Base-by-base conservation (phyloP, 2,797 vertebrate genomes). In the Macroramphosus scolopax region DNA sequence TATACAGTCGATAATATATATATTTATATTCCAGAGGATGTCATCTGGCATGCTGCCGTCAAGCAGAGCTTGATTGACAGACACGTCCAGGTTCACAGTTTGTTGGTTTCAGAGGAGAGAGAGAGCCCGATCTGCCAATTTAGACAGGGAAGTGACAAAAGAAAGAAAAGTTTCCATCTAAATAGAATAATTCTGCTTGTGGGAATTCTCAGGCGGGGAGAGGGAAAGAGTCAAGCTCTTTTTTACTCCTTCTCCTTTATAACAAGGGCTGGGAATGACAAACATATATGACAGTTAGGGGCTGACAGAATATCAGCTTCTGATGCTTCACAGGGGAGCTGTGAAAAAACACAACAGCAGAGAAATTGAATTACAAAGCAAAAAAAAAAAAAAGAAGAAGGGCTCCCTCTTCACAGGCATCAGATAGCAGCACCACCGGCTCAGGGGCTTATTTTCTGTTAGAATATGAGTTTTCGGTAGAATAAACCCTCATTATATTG, bases 81-180 rank as follows among this genome's bases (percentile, higher is more conserved):
- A 88, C 90, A 92, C 92, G 89, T 91, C 90, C 91, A 90, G 89
- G 90, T 95, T 94, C 91, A 93, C 92, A 94, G 86, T 95, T 94
- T 94, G 93, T 91, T 95, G 92, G 89, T 92, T 95, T 92, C 88
- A 73, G 88, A 90, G 89, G 71, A 92, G 90, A 92, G 90, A 93
- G 89, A 92, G 90, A 93, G 89, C 84, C 91, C 91, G 92, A 94
- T 92, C 90, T 94, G 92, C 92, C 93, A 94, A 93, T 94, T 95
- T 94, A 92, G 92, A 94, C 91, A 89, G 89, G 88, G 86, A 90
- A 93, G 89, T 93, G 93, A 94, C 92, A 94, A 90, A 93, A 90
- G 91, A 78, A 80, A 92, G 93, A 76, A 35, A 35, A 81, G 91
- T 94, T 93, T 92, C 91, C 91, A 91, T 93, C 90, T 92, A 94